phyloP scores from a whole-genome alignment of 2,888 invertebrate species.

The Cryptocephalus moraei region DNA sequence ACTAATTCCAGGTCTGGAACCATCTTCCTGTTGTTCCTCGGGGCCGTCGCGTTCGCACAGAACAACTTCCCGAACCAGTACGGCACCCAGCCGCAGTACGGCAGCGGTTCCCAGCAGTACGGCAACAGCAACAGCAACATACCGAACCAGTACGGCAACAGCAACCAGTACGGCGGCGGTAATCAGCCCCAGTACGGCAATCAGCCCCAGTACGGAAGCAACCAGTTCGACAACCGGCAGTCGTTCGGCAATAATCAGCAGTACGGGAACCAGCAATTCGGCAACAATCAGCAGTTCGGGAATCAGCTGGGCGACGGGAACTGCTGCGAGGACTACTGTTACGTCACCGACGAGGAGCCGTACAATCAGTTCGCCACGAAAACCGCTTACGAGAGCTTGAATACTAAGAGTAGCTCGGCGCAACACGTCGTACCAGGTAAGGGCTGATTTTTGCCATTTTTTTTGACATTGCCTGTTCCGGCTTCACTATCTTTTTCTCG shows the following conservation, averaged over 20 bases:
- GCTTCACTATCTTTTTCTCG: too few species aligned
- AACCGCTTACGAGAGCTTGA: slow-evolving; percentile 55
- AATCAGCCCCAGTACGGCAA: neutral
- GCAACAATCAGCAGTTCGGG: slow-evolving; percentile 1
- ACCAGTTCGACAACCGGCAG: neutral
- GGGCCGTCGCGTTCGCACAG: neutral
- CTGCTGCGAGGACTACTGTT: slow-evolving; percentile 50
- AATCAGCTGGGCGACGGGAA: slow-evolving; percentile 7
- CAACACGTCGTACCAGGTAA: slow-evolving; percentile 55
- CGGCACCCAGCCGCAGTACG: neutral
- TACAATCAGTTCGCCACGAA: slow-evolving; percentile 62
- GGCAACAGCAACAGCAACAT: neutral
- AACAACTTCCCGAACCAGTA: neutral
- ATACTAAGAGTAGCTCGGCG: slow-evolving; percentile 45
- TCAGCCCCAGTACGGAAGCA: neutral
- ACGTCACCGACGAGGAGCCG: slow-evolving; percentile 49
- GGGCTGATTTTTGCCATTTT: too few species aligned
- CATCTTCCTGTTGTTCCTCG: too few species aligned
- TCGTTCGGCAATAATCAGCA: neutral
- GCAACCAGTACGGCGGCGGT: neutral
- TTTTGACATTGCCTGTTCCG: too few species aligned
- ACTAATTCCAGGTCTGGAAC: too few species aligned
- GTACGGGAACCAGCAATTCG: neutral
- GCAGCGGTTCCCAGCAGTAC: neutral
- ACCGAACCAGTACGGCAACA: neutral